These are phyloP conservation scores for Anser brachyrhynchus DNA, from an alignment of 2,113 vertebrate species.

Conservation along the genomic window DNA sequence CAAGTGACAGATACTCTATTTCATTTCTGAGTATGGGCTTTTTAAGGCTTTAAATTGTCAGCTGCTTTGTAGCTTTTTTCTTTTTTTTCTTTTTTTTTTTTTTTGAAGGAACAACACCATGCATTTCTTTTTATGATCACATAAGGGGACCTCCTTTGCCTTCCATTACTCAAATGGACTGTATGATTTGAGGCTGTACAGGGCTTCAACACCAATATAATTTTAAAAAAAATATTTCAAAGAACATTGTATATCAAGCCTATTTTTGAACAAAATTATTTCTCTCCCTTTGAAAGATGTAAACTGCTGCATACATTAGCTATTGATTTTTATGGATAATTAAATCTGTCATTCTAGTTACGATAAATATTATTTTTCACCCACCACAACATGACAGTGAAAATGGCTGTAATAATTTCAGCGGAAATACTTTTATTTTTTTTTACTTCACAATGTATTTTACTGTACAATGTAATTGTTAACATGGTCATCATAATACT, in stretches of 20 bases:
- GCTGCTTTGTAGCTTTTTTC: background rate
- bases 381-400: background rate
- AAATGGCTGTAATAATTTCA: background rate
- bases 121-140: background rate
- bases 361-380: background rate
- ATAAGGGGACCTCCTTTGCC: background rate
- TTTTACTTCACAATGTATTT: background rate
- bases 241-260: background rate
- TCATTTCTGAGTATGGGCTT: background rate
- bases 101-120: background rate
- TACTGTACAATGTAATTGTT: background rate
- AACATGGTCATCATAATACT: accelerated
- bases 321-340: background rate
- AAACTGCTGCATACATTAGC: background rate
- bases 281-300: background rate
- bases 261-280: background rate
- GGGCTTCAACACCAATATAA: background rate
- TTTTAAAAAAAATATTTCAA: background rate
- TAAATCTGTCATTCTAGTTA: background rate
- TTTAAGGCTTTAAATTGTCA: background rate
- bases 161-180: background rate
- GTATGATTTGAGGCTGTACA: background rate
- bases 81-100: background rate
- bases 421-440: background rate
- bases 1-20: background rate